Evolutionary conservation across 1,140 invertebrate species (phyloP).

Genomic region (Drosophila kanapiae): DNA sequence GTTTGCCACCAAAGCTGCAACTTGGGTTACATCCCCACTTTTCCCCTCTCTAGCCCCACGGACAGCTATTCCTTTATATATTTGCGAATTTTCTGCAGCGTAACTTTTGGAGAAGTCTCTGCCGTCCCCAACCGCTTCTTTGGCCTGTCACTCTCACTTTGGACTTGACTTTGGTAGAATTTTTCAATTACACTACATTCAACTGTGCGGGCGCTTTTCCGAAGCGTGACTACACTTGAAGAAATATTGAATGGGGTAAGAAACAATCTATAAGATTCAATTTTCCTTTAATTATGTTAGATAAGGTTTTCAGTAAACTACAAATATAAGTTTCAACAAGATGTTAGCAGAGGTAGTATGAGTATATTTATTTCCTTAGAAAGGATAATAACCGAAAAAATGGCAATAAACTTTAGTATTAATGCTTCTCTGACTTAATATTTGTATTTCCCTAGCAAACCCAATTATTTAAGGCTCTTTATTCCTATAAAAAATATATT

Average conservation of each 20-base stretch:
- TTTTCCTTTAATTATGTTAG: not conserved
- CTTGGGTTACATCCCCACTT: slow-evolving; percentile 23
- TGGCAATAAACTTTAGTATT: not conserved
- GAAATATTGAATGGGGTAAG: not conserved
- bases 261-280: not conserved
- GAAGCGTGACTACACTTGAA: slow-evolving; percentile 30
- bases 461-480: too few species aligned
- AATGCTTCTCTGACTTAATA: too few species aligned
- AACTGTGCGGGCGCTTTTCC: slow-evolving; percentile 29
- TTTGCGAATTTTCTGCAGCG: slow-evolving; percentile 76
- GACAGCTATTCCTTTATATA: slow-evolving; percentile 37
- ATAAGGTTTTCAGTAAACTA: not conserved
- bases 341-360: accelerated
- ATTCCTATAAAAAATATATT: not conserved
- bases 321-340: not conserved
- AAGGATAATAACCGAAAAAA: not conserved
- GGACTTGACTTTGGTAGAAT: slow-evolving; percentile 82
- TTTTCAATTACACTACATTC: slow-evolving; percentile 80
- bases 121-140: slow-evolving; percentile 2
- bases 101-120: slow-evolving; percentile 74
- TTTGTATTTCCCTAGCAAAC: not conserved
- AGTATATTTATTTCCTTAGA: not conserved
- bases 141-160: slow-evolving; percentile 79
- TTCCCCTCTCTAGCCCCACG: not conserved
- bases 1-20: slow-evolving; percentile 54